A percentile compares a stretch with the other conserved stretches of the same genome.
phyloP scores from a whole-genome alignment of 2,888 invertebrate species.

The Bombylius discolor region DNA sequence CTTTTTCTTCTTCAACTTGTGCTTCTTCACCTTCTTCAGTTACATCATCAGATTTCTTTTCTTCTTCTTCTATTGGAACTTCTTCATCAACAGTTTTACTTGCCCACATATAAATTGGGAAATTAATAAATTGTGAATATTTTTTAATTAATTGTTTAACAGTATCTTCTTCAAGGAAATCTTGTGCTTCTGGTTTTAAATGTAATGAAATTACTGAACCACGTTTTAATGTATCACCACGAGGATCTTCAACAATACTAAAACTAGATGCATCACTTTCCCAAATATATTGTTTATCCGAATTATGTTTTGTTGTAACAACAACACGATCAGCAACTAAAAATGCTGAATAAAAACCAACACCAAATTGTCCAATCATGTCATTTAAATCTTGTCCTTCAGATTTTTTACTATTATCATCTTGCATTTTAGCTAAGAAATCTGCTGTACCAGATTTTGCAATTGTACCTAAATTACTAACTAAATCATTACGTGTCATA shows the following conservation, averaged over 20 bases:
- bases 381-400: slow-evolving; percentile 72
- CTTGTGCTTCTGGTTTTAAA: slow-evolving; percentile 92
- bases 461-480: slow-evolving; percentile 95
- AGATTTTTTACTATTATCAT: slow-evolving; percentile 31
- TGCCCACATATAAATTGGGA: slow-evolving; percentile 93
- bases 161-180: slow-evolving; percentile 87
- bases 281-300: slow-evolving; percentile 93
- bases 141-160: slow-evolving; percentile 85
- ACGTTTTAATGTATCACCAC: slow-evolving; percentile 80
- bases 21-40: slow-evolving; percentile 37
- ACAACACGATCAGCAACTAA: slow-evolving; percentile 92
- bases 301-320: slow-evolving; percentile 90
- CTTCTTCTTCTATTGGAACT: slow-evolving; percentile 48
- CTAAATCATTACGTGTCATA: slow-evolving; percentile 88
- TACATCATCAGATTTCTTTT: slow-evolving; percentile 40
- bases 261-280: slow-evolving; percentile 90
- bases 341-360: slow-evolving; percentile 98
- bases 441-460: slow-evolving; percentile 97
- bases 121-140: slow-evolving; percentile 99
- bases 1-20: slow-evolving; percentile 59
- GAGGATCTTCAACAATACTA: slow-evolving; percentile 83
- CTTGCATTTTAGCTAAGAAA: slow-evolving; percentile 84
- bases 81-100: slow-evolving; percentile 61
- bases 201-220: slow-evolving; percentile 78
- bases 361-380: slow-evolving; percentile 99